These are phyloP conservation scores for Cephonodes hylas DNA, from an alignment of 2,888 invertebrate genomes.

Conservation along the genomic window DNA sequence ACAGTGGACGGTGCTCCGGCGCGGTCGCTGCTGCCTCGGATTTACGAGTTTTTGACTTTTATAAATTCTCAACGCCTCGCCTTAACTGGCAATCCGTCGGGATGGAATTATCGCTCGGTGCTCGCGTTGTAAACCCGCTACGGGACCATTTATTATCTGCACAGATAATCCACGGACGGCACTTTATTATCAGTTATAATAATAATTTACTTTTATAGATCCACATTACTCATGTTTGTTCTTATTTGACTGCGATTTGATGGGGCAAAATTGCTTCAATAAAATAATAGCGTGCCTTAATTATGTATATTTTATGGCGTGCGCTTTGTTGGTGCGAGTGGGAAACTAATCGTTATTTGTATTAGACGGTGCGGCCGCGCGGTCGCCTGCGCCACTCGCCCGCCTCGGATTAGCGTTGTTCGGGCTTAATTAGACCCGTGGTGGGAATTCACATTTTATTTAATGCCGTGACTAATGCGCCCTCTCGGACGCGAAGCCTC, in stretches of 20 bases:
- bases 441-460: constrained; percentile 65
- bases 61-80: constrained; percentile 70
- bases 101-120: constrained; percentile 67
- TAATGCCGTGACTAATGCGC: constrained; percentile 71
- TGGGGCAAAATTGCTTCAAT: constrained; percentile 67
- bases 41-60: constrained; percentile 77
- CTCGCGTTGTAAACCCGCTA: constrained; percentile 64
- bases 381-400: constrained; percentile 18
- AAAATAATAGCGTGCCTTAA: constrained; percentile 64
- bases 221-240: constrained; percentile 77
- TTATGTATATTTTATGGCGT: constrained; percentile 51
- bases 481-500: constrained; percentile 45
- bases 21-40: constrained; percentile 33
- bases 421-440: constrained; percentile 61
- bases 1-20: constrained; percentile 26
- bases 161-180: constrained; percentile 75
- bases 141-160: constrained; percentile 72
- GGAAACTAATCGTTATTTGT: constrained; percentile 49
- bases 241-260: constrained; percentile 75
- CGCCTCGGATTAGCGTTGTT: constrained; percentile 59
- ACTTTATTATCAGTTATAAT: constrained; percentile 80
- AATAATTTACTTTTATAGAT: constrained; percentile 80
- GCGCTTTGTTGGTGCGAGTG: constrained; percentile 28
- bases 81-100: constrained; percentile 68
- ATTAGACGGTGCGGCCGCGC: constrained; percentile 35